Evolutionary conservation across 2,113 vertebrate genomes (phyloP).

Genomic region (Polypterus senegalus): DNA sequence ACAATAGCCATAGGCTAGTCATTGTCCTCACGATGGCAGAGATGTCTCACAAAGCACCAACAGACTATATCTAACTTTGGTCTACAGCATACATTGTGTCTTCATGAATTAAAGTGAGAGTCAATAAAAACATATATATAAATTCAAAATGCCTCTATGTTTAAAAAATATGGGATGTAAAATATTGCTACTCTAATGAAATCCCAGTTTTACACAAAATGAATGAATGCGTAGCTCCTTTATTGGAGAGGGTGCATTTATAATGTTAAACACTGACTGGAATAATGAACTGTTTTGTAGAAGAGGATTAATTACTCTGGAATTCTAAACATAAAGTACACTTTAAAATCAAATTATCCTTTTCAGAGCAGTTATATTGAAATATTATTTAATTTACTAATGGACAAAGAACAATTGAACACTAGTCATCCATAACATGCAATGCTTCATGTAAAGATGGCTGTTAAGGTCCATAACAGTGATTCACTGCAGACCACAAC

Average conservation of each 20-base stretch:
- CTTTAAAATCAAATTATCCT: slow-evolving; percentile 18
- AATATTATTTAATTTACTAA: slow-evolving; percentile 44
- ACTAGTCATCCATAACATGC: slow-evolving; percentile 8
- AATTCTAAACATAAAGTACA: neutral
- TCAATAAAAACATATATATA: too few relatives aligned
- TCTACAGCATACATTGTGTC: neutral
- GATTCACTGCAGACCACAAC: slow-evolving; percentile 13
- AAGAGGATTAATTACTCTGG: neutral
- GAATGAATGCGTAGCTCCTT: too few relatives aligned
- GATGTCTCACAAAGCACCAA: neutral
- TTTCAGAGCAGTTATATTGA: slow-evolving; percentile 33
- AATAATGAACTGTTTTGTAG: slow-evolving; percentile 3
- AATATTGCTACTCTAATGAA: too few relatives aligned
- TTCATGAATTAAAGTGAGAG: too few relatives aligned
- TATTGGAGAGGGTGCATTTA: too few relatives aligned
- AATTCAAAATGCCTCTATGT: too few relatives aligned
- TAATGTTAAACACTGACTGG: neutral
- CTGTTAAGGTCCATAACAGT: slow-evolving; percentile 14
- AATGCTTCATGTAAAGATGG: slow-evolving; percentile 11
- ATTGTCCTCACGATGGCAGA: neutral
- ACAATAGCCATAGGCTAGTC: too few relatives aligned
- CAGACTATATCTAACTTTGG: neutral
- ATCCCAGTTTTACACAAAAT: too few relatives aligned
- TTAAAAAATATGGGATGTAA: too few relatives aligned
- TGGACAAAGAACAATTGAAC: slow-evolving; percentile 24